A percentile compares a stretch with the other conserved stretches of the same genome.
phyloP scores from a whole-genome alignment of 2,113 vertebrate species.

The Poicephalus meyeri region DNA sequence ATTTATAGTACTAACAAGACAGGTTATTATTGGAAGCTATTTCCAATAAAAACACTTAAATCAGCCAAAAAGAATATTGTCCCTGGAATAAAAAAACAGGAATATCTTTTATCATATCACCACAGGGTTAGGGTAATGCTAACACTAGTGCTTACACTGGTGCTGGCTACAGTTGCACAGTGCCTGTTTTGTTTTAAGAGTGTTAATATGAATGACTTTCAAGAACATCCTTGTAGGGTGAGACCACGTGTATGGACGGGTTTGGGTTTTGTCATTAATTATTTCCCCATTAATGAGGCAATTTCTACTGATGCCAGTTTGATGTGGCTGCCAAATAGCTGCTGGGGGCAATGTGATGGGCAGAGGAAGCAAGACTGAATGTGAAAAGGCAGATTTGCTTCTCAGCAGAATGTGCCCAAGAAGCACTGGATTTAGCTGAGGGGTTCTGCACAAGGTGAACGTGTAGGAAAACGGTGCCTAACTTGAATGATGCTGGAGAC shows the following conservation, averaged over 20 bases:
- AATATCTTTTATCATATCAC: accelerated
- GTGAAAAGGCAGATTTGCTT: neutral
- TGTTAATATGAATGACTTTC: neutral
- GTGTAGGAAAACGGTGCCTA: neutral
- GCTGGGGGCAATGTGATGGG: neutral
- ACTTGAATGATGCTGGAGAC: neutral
- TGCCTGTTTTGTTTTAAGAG: neutral
- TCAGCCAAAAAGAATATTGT: neutral
- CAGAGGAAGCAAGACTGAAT: neutral
- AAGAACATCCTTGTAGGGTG: neutral
- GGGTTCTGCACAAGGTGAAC: neutral
- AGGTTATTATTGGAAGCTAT: constrained; percentile 20
- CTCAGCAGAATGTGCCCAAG: neutral
- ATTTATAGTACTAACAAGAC: constrained; percentile 29
- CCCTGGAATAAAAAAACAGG: neutral
- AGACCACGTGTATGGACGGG: neutral
- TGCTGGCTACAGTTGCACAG: neutral
- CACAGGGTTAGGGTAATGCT: neutral
- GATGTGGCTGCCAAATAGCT: neutral
- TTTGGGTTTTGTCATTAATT: neutral
- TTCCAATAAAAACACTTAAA: constrained; percentile 43
- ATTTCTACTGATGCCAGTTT: neutral
- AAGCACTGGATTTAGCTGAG: neutral
- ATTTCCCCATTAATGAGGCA: neutral
- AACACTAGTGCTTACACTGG: neutral